Evolutionary conservation across 53 echinoderm and acorn worm genomes (phyloP), one percentile per base, ranked within the genome.

Genomic region (Patiria pectinifera): DNA sequence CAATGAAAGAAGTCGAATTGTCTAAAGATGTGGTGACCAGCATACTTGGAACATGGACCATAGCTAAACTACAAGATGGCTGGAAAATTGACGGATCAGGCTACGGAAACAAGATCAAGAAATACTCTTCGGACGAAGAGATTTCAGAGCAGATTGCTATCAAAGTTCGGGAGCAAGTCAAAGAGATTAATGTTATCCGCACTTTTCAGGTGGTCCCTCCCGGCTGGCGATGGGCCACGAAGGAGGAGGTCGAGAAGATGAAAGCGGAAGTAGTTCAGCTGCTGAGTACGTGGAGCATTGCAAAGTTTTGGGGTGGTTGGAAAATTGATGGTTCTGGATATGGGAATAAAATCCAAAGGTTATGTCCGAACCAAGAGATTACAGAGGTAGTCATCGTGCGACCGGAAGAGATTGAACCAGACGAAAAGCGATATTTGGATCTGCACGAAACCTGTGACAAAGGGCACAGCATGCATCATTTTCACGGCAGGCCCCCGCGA

Each of bases 21-120:
- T 70, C 70, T 70, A 70, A 70, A 70, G 18, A 15, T 70, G 70
- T 70, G 19, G 70, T 70, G 70, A 70, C 70, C 70, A 21, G 70
- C 21, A 70, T 70, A 70, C 70, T 70, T 70, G 16, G 19, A 4
- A 70, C 70, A 13, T 70, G 70, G 70, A 16, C 70, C 70, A 70
- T 70, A 70, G 70, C 70, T 70, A 70, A 16, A 70, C 19, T 70
- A 70, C 70, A 70, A 18, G 70, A 70, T 19, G 70, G 70, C 16
- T 70, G 70, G 70, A 70, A 70, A 70, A 70, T 70, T 19, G 70
- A 70, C 70, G 70, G 70, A 70, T 70, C 70, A 16, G 70, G 70
- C 70, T 70, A 70, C 70, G 70, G 70, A 70, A 70, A 70, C 70
- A 70, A 70, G 21, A 70, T 70, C 70, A 70, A 19, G 70, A 70